These are phyloP conservation scores for Leptosomus discolor DNA, from an alignment of 2,113 vertebrate species.

Conservation along the genomic window DNA sequence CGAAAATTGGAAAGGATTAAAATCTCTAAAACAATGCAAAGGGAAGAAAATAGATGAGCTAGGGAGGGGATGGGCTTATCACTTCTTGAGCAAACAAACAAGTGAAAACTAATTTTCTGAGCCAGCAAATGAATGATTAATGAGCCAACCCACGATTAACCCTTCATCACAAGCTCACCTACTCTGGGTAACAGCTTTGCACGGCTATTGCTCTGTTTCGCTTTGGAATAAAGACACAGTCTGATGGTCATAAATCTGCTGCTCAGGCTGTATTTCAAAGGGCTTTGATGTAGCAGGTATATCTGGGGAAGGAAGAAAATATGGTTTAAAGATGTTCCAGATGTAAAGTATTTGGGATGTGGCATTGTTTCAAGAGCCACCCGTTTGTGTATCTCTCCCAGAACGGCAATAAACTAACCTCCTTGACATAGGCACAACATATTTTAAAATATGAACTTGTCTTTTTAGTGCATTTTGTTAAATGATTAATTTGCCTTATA, in stretches of 20 bases:
- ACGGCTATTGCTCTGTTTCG: not conserved
- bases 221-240: not conserved
- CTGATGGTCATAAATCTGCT: not conserved
- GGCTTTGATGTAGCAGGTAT: not conserved
- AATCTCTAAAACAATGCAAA: slow-evolving; percentile 53
- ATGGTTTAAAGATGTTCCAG: slow-evolving; percentile 1
- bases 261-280: slow-evolving; percentile 35
- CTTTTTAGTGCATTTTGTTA: slow-evolving; percentile 57
- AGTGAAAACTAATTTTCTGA: slow-evolving; percentile 61
- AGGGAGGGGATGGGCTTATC: slow-evolving; percentile 28
- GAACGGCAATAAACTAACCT: not conserved
- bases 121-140: slow-evolving; percentile 62
- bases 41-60: slow-evolving; percentile 47
- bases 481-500: slow-evolving; percentile 78
- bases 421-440: slow-evolving; percentile 26
- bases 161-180: slow-evolving; percentile 26
- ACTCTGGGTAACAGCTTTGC: not conserved
- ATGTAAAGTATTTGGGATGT: not conserved
- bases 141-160: slow-evolving; percentile 32
- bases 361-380: not conserved
- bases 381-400: not conserved
- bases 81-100: slow-evolving; percentile 61
- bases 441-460: slow-evolving; percentile 57
- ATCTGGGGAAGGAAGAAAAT: not conserved
- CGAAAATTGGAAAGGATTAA: slow-evolving; percentile 56